phyloP scores from a whole-genome alignment of 2,888 invertebrate genomes.

The Drosophila imparisetae region DNA sequence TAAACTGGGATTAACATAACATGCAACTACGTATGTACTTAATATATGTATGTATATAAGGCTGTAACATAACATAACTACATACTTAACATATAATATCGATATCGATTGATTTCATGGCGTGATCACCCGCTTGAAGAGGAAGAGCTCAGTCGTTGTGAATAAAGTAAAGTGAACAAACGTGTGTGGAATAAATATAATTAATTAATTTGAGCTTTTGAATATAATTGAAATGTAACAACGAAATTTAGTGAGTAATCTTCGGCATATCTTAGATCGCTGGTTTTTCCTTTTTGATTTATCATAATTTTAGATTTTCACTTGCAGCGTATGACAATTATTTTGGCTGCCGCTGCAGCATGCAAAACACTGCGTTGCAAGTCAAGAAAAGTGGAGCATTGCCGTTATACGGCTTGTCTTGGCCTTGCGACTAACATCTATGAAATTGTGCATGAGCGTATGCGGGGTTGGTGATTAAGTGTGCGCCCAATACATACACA shows the following conservation, averaged over 20 bases:
- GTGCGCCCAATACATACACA: constrained; percentile 2
- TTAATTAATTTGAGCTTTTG: background rate
- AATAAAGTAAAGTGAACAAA: accelerated
- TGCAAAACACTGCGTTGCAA: constrained; percentile 32
- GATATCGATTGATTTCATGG: background rate
- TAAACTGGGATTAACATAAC: background rate
- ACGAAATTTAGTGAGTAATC: background rate
- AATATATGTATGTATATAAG: too few relatives aligned
- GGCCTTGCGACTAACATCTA: constrained; percentile 18
- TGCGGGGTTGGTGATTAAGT: constrained; percentile 8
- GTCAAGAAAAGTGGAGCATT: constrained; percentile 50
- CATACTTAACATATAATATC: background rate
- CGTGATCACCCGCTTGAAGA: background rate
- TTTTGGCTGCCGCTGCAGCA: constrained; percentile 31
- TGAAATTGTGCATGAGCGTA: constrained; percentile 1
- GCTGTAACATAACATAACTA: background rate
- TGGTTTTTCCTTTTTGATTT: background rate
- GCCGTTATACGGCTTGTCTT: constrained; percentile 42
- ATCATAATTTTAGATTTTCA: constrained; percentile 28
- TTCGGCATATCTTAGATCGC: background rate
- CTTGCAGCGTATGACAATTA: constrained; percentile 11
- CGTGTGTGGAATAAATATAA: background rate
- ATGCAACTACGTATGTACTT: too few relatives aligned
- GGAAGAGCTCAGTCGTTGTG: background rate
- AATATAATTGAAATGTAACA: background rate